phyloP scores from a whole-genome alignment of 2,888 invertebrate species.

The Dicyrtomina minuta region DNA sequence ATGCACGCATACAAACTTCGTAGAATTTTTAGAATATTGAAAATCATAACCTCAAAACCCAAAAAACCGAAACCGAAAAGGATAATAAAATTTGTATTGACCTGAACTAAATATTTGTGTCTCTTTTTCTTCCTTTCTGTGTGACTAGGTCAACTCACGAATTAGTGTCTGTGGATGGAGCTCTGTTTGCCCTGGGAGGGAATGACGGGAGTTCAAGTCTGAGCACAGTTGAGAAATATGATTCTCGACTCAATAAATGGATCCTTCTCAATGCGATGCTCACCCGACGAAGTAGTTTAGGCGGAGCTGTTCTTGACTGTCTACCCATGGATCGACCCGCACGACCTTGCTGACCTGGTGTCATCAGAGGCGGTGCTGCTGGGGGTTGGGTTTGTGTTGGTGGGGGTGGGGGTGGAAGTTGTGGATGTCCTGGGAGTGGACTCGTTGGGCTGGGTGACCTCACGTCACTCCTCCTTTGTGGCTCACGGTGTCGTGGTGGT shows the following conservation, averaged over 20 bases:
- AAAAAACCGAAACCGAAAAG: too few relatives aligned
- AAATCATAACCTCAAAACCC: too few relatives aligned
- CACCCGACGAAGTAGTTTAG: constrained; percentile 61
- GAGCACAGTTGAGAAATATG: constrained; percentile 69
- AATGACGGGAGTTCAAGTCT: constrained; percentile 69
- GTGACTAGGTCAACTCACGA: constrained; percentile 67
- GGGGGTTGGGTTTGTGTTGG: not conserved
- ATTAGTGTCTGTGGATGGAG: constrained; percentile 66
- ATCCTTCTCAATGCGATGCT: constrained; percentile 67
- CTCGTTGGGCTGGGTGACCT: too few relatives aligned
- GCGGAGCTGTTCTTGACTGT: constrained; percentile 68
- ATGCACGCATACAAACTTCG: too few relatives aligned
- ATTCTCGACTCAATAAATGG: constrained; percentile 68
- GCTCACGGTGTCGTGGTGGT: too few relatives aligned
- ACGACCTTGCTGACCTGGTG: constrained; percentile 50
- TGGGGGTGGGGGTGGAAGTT: too few relatives aligned
- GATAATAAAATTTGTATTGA: not conserved
- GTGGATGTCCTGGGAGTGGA: too few relatives aligned
- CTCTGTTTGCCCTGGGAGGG: constrained; percentile 67
- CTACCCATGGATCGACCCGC: constrained; percentile 56
- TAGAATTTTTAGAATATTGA: too few relatives aligned
- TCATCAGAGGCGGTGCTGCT: not conserved
- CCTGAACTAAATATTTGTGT: too few relatives aligned
- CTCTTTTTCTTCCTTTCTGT: not conserved
- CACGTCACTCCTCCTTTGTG: too few relatives aligned